These are phyloP conservation scores for Acinonyx jubatus DNA, from an alignment of 2,113 vertebrate genomes.

Conservation along the genomic window DNA sequence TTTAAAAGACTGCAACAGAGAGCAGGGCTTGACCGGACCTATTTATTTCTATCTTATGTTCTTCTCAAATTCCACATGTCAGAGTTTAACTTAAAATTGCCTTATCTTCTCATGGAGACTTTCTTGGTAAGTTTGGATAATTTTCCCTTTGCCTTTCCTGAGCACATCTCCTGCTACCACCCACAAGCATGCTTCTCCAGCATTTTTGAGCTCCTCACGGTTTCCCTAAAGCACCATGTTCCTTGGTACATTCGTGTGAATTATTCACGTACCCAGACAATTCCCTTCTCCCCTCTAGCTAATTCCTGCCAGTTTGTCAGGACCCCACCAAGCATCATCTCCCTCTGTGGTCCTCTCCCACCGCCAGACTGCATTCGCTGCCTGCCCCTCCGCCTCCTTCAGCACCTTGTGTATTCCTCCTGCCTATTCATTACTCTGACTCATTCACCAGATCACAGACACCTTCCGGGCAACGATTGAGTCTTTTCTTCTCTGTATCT, in stretches of 20 bases:
- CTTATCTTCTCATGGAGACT: background rate
- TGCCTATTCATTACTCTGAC: background rate
- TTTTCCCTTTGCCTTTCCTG: background rate
- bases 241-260: background rate
- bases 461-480: background rate
- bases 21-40: background rate
- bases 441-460: background rate
- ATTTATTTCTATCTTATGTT: background rate
- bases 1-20: background rate
- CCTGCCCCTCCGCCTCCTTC: background rate
- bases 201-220: background rate
- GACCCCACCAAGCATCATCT: background rate
- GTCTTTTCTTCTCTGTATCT: background rate
- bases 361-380: background rate
- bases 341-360: background rate
- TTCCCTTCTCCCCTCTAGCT: background rate
- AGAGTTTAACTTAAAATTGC: background rate
- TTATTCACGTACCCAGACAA: background rate
- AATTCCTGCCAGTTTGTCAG: background rate
- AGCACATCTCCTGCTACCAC: fast-evolving
- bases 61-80: background rate
- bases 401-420: no score
- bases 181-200: background rate
- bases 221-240: background rate
- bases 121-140: background rate